Percentiles rank a stretch among this genome's conserved stretches.
Evolutionary conservation across 1,140 invertebrate species (phyloP).

Genomic region (Panonychus citri): DNA sequence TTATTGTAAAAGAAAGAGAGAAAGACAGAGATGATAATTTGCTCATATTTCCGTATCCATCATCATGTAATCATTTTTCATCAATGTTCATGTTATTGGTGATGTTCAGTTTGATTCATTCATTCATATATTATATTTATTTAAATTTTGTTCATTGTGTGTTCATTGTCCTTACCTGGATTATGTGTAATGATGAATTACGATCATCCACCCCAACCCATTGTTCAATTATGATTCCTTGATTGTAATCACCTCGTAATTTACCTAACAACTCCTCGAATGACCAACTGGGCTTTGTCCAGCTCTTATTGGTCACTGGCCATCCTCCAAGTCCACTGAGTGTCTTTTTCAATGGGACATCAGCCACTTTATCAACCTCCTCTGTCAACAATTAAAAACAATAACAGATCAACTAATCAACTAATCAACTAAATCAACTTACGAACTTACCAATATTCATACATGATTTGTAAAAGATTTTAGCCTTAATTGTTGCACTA

Average conservation of each 20-base stretch:
- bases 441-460: constrained; percentile 33
- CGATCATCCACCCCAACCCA: constrained; percentile 71
- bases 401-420: no score
- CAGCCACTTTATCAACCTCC: constrained; percentile 27
- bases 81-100: no score
- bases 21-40: no score
- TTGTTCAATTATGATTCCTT: constrained; percentile 54
- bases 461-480: constrained; percentile 55
- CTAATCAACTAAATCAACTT: no score
- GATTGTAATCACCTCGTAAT: constrained; percentile 48
- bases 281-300: constrained; percentile 28
- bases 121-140: no score
- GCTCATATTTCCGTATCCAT: no score
- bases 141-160: not conserved
- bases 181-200: constrained; percentile 60
- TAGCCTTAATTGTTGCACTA: constrained; percentile 29
- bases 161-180: constrained; percentile 37
- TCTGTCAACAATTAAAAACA: constrained; percentile 8
- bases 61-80: no score
- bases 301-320: constrained; percentile 56
- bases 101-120: no score
- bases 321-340: constrained; percentile 55
- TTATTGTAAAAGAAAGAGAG: no score
- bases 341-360: constrained; percentile 41
- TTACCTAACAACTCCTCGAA: constrained; percentile 28